A percentile compares a stretch with the other conserved stretches of the same genome.
phyloP scores from a whole-genome alignment of 2,113 vertebrate genomes.

The Nycticorax nycticorax region DNA sequence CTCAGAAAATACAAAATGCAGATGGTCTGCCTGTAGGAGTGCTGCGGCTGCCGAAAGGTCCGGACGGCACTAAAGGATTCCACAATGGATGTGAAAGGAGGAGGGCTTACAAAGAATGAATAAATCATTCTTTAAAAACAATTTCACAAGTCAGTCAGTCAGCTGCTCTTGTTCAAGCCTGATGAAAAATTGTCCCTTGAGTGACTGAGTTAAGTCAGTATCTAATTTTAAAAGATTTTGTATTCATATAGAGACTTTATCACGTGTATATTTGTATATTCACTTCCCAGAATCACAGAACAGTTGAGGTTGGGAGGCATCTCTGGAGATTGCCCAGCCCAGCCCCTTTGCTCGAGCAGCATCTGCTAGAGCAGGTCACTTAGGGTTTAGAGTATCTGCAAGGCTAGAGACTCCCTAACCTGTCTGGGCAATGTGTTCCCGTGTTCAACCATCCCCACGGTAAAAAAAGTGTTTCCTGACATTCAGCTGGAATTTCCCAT shows the following conservation, averaged over 20 bases:
- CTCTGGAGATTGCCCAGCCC: not conserved
- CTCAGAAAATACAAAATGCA: slow-evolving; percentile 86
- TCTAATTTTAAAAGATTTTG: slow-evolving; percentile 61
- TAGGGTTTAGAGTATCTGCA: not conserved
- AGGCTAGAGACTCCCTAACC: not conserved
- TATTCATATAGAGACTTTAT: slow-evolving; percentile 40
- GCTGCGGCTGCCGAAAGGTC: slow-evolving; percentile 87
- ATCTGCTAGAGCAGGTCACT: not conserved
- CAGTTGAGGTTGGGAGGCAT: not conserved
- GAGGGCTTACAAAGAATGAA: slow-evolving; percentile 39
- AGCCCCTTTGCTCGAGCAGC: not conserved
- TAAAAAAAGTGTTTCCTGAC: not conserved
- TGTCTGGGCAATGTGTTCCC: not conserved
- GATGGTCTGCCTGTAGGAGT: slow-evolving; percentile 90
- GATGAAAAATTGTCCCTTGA: slow-evolving; percentile 14
- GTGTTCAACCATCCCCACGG: not conserved
- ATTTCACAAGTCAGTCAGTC: not conserved
- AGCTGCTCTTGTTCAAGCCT: not conserved
- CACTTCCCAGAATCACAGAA: not conserved
- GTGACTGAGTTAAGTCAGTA: slow-evolving; percentile 64
- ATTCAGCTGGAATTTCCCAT: not conserved
- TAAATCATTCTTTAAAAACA: not conserved
- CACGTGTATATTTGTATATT: slow-evolving; percentile 29
- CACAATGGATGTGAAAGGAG: slow-evolving; percentile 78
- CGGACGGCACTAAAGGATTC: slow-evolving; percentile 92